Conservation (phyloP, 2,888 invertebrate species). For the Caenorhabditis sp. region DNA sequence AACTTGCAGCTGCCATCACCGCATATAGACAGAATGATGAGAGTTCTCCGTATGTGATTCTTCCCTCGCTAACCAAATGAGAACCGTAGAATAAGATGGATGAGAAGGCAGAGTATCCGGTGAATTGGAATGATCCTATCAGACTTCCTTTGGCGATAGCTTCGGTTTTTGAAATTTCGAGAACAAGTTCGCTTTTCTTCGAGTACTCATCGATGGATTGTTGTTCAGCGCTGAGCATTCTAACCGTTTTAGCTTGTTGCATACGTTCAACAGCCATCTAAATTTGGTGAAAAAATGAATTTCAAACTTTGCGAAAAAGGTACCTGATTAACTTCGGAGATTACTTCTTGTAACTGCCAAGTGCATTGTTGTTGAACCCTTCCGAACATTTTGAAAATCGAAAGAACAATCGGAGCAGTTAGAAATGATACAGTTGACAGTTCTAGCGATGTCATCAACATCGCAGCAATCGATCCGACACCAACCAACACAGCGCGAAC, state of each 20-base stretch:
- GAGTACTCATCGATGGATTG: conserved; percentile 80
- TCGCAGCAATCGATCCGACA: conserved; percentile 29
- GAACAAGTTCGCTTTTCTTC: conserved; percentile 78
- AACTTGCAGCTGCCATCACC: conserved; percentile 49
- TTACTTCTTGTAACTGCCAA: conserved; percentile 77
- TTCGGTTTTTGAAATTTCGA: conserved; percentile 84
- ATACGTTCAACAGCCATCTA: conserved; percentile 76
- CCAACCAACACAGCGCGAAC: conserved; percentile 33
- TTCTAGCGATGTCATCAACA: conserved; percentile 36
- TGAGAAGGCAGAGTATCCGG: conserved; percentile 58
- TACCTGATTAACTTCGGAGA: conserved; percentile 77
- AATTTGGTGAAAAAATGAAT: neutral
- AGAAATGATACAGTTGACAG: conserved; percentile 29
- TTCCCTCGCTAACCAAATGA: conserved; percentile 51
- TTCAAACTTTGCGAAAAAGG: neutral
- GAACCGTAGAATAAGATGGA: conserved; percentile 62
- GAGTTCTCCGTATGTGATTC: conserved; percentile 77
- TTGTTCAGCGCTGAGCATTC: conserved; percentile 86
- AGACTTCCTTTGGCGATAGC: conserved; percentile 84
- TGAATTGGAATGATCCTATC: conserved; percentile 78
- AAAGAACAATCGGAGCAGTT: conserved; percentile 81
- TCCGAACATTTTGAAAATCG: conserved; percentile 78
- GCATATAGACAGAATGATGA: conserved; percentile 93
- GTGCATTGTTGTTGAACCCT: conserved; percentile 86
- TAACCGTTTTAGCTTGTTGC: conserved; percentile 88